Conservation (phyloP, 1,140 invertebrate species). For the Hesperophylax magnus region DNA sequence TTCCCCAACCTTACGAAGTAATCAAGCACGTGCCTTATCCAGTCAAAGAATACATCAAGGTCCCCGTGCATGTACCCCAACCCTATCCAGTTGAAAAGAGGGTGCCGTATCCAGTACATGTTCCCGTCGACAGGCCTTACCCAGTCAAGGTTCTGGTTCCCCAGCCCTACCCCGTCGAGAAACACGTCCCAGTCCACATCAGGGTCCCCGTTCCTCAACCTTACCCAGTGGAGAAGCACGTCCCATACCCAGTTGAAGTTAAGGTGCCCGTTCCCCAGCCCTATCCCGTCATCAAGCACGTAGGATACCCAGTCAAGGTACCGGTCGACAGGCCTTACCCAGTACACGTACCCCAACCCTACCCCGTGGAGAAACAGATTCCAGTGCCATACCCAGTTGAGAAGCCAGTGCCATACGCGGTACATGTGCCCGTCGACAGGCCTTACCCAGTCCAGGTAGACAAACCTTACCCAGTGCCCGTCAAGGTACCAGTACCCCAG, state of each 20-base stretch:
- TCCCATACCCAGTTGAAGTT: slow-evolving; percentile 70
- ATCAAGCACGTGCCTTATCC: slow-evolving; percentile 73
- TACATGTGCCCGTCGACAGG: slow-evolving; percentile 73
- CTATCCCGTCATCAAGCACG: slow-evolving; percentile 74
- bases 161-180: slow-evolving; percentile 79
- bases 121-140: slow-evolving; percentile 76
- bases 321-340: slow-evolving; percentile 75
- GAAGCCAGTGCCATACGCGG: slow-evolving; percentile 74
- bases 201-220: slow-evolving; percentile 79
- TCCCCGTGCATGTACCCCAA: slow-evolving; percentile 74
- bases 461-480: slow-evolving; percentile 71
- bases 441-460: slow-evolving; percentile 70
- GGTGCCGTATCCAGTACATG: slow-evolving; percentile 77
- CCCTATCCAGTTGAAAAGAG: slow-evolving; percentile 74
- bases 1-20: slow-evolving; percentile 77
- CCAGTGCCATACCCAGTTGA: slow-evolving; percentile 72
- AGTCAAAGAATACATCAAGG: slow-evolving; percentile 77
- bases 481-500: slow-evolving; percentile 72
- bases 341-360: slow-evolving; percentile 75
- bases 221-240: slow-evolving; percentile 74
- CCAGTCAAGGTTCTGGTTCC: slow-evolving; percentile 77
- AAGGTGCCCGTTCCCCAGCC: slow-evolving; percentile 73
- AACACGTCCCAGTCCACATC: slow-evolving; percentile 75
- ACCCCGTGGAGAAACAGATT: slow-evolving; percentile 74
- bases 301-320: slow-evolving; percentile 76